Evolutionary conservation across 2,888 invertebrate genomes (phyloP).

Genomic region (Nipponacmea schrenckii): DNA sequence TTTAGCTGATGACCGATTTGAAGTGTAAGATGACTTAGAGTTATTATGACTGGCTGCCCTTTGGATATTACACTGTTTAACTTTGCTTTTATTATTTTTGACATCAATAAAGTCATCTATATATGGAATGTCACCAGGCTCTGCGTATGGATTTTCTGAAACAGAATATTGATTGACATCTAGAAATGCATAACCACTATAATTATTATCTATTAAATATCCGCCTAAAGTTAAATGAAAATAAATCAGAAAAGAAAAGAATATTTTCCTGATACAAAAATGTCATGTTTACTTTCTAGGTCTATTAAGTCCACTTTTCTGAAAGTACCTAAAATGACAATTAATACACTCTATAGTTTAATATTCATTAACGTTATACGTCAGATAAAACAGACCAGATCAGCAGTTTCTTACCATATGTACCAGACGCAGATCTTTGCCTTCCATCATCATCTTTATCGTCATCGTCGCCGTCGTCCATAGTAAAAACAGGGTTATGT

Average conservation of each 20-base stretch:
- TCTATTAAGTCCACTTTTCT: too few relatives aligned
- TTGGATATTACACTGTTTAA: conserved; percentile 8
- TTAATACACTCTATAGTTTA: too few relatives aligned
- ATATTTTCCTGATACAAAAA: too few relatives aligned
- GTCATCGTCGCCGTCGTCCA: not conserved
- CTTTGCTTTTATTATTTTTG: not conserved
- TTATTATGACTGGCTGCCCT: conserved; percentile 2
- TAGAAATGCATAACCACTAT: too few relatives aligned
- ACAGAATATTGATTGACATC: not conserved
- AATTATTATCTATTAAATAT: too few relatives aligned
- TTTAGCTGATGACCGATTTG: not conserved
- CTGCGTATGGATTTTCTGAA: conserved; percentile 29
- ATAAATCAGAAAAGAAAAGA: too few relatives aligned
- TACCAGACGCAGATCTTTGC: not conserved
- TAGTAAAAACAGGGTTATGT: not conserved
- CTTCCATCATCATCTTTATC: not conserved
- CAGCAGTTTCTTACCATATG: not conserved
- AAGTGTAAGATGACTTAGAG: conserved; percentile 13
- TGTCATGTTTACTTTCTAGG: too few relatives aligned
- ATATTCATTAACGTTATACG: too few relatives aligned
- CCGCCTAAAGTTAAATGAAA: too few relatives aligned
- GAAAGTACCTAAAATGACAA: too few relatives aligned
- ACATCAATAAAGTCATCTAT: conserved; percentile 13
- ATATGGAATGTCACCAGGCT: conserved; percentile 21
- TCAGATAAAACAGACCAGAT: too few relatives aligned